Base-by-base conservation (phyloP, 92 coral and sea anemone species). In the Umimayanthus chanpuru region DNA sequence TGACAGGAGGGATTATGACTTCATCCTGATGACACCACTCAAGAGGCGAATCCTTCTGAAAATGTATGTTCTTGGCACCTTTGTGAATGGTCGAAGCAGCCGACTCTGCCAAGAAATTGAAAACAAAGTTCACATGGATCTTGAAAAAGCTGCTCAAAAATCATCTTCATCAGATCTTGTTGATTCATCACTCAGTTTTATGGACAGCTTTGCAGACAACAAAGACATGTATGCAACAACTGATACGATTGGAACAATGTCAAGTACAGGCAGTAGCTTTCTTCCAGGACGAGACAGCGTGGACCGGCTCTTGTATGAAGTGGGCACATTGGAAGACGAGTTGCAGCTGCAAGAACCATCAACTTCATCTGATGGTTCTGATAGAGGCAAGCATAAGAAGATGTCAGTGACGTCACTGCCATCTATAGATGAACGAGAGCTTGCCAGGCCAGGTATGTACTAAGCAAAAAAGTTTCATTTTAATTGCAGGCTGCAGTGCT, bases 21-120 rank as follows among this genome's bases (percentile, higher is more conserved):
- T 97, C 89, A 95, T 97, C 77, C 90, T 97, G 76, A 93, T 97
- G 98, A 94, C 90, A 29, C 99, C 99, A 5, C 90, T 94, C 76
- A 97, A 96, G 86, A 97, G 94, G 73, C 94, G 99, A 76, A 96
- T 97, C 96, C 96, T 97, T 23, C 88, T 97, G 40, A 95, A 97
- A 88, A 95, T 97, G 99, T 97, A 91, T 90, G 98, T 94, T 30
- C 88, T 97, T 67, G 99, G 99, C 20, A 91, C 95, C 40, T 96
- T 97, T 87, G 96, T 97, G 28, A 97, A 97, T 92, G 99, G 99
- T 16, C 92, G 98, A 25, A 94, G 94, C 91, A 92, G 95, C 58
- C 94, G 93, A 90, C 95, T 92, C 16, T 92, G 95, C 39, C 94
- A 94, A 11, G 96, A 96, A 78, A 96, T 97, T 39, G 98, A 94